These are phyloP conservation scores for Sula dactylatra DNA, from an alignment of 2,113 vertebrate species.

Conservation along the genomic window DNA sequence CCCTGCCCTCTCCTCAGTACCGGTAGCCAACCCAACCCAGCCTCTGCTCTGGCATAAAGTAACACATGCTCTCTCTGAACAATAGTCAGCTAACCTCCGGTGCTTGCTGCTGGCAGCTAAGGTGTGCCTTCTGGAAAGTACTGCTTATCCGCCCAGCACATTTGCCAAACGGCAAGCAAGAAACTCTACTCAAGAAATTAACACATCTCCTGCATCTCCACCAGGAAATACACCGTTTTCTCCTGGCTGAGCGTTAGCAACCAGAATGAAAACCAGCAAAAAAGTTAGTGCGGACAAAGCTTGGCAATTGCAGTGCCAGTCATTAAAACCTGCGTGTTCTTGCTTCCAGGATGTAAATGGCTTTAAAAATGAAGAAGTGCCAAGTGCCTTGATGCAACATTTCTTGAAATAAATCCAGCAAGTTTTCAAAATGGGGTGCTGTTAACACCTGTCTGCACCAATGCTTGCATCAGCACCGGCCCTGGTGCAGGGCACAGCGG, in stretches of 20 bases:
- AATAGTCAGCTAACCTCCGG: background rate
- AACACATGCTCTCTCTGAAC: background rate
- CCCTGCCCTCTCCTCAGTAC: background rate
- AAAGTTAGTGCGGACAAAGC: background rate
- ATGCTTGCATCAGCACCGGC: slow-evolving; percentile 32
- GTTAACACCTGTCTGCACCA: slow-evolving; percentile 47
- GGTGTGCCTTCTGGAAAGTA: slow-evolving; percentile 44
- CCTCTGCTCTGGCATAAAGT: background rate
- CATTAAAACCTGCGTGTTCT: background rate
- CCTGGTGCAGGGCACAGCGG: background rate
- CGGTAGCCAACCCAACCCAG: background rate
- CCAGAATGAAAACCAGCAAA: background rate
- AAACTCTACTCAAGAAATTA: background rate
- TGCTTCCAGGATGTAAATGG: slow-evolving; percentile 1
- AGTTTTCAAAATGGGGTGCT: slow-evolving; percentile 51
- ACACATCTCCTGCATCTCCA: background rate
- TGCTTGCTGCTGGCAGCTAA: slow-evolving; percentile 26
- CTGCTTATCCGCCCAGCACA: background rate
- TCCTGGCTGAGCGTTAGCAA: background rate
- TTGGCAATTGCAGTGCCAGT: background rate
- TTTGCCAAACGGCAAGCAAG: background rate
- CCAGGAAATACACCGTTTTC: background rate
- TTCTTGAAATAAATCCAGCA: slow-evolving; percentile 57
- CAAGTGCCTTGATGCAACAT: slow-evolving; percentile 43
- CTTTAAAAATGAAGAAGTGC: slow-evolving; percentile 9